These are phyloP conservation scores for Platyura marginata DNA, from an alignment of 1,140 invertebrate genomes.

Conservation along the genomic window DNA sequence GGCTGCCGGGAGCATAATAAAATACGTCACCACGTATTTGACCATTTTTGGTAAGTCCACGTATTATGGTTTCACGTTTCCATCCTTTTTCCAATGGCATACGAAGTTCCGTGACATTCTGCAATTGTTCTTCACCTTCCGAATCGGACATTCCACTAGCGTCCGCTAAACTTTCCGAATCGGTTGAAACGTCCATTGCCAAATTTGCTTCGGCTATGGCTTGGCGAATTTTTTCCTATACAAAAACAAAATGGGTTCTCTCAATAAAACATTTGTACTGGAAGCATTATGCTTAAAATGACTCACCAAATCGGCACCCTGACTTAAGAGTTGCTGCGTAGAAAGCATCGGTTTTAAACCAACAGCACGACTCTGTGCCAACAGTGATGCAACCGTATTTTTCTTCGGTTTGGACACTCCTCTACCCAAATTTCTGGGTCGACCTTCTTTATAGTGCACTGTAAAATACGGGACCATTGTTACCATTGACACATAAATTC, in stretches of 20 bases:
- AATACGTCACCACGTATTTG: constrained; percentile 71
- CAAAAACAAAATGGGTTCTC: background rate
- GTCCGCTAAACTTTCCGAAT: constrained; percentile 32
- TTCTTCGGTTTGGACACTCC: constrained; percentile 79
- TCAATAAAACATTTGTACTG: too few species aligned
- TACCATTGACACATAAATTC: constrained; percentile 4
- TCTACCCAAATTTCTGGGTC: constrained; percentile 60
- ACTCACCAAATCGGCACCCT: constrained; percentile 25
- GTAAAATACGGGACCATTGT: background rate
- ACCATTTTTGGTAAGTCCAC: constrained; percentile 59
- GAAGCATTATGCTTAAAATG: too few species aligned
- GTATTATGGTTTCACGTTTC: constrained; percentile 76
- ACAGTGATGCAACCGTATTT: constrained; percentile 71
- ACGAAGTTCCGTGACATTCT: constrained; percentile 42
- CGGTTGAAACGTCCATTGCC: constrained; percentile 29
- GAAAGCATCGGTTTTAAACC: constrained; percentile 37
- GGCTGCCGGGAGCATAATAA: constrained; percentile 57
- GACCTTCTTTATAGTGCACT: constrained; percentile 38
- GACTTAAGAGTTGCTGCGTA: constrained; percentile 28
- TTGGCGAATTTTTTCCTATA: constrained; percentile 30
- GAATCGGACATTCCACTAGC: constrained; percentile 26
- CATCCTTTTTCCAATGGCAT: constrained; percentile 67
- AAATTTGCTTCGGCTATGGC: constrained; percentile 26
- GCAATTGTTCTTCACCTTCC: constrained; percentile 26
- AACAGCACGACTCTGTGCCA: constrained; percentile 64